Evolutionary conservation across 2,888 invertebrate species (phyloP), one percentile per base, ranked within the genome.

Genomic region (Phortica magna): DNA sequence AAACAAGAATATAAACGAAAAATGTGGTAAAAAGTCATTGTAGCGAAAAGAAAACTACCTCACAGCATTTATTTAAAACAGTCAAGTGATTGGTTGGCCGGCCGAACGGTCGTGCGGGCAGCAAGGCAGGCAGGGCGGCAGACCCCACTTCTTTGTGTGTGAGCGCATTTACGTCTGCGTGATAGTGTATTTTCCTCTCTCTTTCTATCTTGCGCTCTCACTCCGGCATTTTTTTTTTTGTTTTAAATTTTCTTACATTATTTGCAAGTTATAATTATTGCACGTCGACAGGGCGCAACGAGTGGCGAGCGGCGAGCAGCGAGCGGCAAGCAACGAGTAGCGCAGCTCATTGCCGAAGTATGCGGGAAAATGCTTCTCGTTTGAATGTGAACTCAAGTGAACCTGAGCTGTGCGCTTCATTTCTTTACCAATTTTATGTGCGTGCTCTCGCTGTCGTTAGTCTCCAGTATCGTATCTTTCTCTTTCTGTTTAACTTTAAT

Each of bases 181-280:
- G 53, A 3, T 53, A 14, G 53, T 53, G 12, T 2, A 14, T 53
- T 53, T 10, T 53, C n/a, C 7, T 53, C 3, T 53, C 2, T 53
- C n/a, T 53, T 53, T 14, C n/a, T 53, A 2, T 53, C 53, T 53
- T 5, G 2, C 10, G 53, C 53, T 53, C 31, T 31, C 5, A 31
- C 31, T 0, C 31, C 5, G 5, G 31, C 31, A 31, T 2, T 10
- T 53, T 53, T 2, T 2, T 53, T 53, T 10, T 53, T 53, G 53
- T 53, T 53, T 53, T 53, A 14, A n/a, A 17, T 22, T 68, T 48
- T 43, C 22, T 31, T 31, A 48, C 31, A 48, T 14, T 55, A 55
- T 71, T 71, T 71, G 70, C 70, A 71, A 71, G 31, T 55, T 71
- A 39, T 55, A 71, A 71, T 71, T 71, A 55, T 53, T 71, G 70